Conservation (phyloP, 2,888 invertebrate genomes). For the Ochlodes sylvanus region DNA sequence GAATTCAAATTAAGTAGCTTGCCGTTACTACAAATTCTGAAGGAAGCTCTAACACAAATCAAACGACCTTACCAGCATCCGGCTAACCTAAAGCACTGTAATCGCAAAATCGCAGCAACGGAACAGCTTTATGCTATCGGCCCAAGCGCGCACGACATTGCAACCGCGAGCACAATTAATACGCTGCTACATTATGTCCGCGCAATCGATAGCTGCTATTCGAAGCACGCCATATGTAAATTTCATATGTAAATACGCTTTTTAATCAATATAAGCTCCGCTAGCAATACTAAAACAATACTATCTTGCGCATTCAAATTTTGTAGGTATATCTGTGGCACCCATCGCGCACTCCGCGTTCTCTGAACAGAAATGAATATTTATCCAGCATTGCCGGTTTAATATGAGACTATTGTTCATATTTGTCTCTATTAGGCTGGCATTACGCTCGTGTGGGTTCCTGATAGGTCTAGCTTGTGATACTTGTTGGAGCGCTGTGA, state of each 20-base stretch:
- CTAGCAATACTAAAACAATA: slow-evolving; percentile 69
- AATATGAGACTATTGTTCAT: slow-evolving; percentile 67
- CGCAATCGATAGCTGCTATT: slow-evolving; percentile 74
- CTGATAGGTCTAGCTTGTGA: neutral
- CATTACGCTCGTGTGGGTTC: slow-evolving; percentile 31
- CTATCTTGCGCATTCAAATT: slow-evolving; percentile 78
- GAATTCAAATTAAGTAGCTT: neutral
- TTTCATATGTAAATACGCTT: slow-evolving; percentile 73
- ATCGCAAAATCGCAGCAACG: slow-evolving; percentile 33
- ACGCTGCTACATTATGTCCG: slow-evolving; percentile 31
- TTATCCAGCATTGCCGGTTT: slow-evolving; percentile 70
- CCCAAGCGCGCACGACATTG: slow-evolving; percentile 30
- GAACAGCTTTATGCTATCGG: slow-evolving; percentile 19
- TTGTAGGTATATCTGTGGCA: slow-evolving; percentile 64
- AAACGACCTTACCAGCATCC: slow-evolving; percentile 1
- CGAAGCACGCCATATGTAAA: slow-evolving; percentile 81
- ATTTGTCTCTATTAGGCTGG: slow-evolving; percentile 60
- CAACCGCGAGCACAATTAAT: slow-evolving; percentile 28
- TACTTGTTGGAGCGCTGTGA: neutral
- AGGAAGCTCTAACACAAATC: neutral
- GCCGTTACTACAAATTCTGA: neutral
- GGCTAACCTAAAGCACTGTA: slow-evolving; percentile 10
- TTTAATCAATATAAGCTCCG: slow-evolving; percentile 77
- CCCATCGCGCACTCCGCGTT: slow-evolving; percentile 60
- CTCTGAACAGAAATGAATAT: slow-evolving; percentile 76